These are phyloP conservation scores for Lepidochrysops patricia DNA, from an alignment of 2,888 invertebrate genomes.

Conservation along the genomic window DNA sequence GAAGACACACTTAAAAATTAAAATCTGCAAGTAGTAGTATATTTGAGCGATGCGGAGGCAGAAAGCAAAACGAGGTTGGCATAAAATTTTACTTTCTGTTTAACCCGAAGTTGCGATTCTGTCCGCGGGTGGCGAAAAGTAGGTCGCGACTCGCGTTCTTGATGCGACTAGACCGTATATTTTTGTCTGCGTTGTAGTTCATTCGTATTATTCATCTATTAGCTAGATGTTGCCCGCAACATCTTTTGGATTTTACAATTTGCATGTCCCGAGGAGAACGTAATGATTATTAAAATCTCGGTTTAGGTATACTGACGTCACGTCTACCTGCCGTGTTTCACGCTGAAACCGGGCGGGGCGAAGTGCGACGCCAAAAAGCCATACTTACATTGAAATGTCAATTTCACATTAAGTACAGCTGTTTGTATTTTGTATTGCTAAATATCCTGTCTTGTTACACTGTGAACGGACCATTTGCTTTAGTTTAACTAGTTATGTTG, in stretches of 20 bases:
- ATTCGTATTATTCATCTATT: not conserved
- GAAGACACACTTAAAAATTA: not conserved
- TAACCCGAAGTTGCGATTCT: not conserved
- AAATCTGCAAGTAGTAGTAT: not conserved
- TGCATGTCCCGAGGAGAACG: not conserved
- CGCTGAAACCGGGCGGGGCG: too few relatives aligned
- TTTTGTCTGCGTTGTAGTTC: not conserved
- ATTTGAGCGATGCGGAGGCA: not conserved
- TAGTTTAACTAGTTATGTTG: not conserved
- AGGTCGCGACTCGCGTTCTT: not conserved
- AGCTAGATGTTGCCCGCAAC: not conserved
- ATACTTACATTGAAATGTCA: too few relatives aligned
- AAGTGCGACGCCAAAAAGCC: too few relatives aligned
- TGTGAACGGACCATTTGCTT: too few relatives aligned
- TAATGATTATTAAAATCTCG: too few relatives aligned
- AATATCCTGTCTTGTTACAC: too few relatives aligned
- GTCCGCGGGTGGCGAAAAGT: not conserved
- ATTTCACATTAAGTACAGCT: too few relatives aligned
- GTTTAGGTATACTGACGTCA: too few relatives aligned
- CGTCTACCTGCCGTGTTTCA: too few relatives aligned
- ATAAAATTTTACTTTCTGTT: not conserved
- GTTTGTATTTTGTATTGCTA: too few relatives aligned
- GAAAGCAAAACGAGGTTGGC: slow-evolving; percentile 7
- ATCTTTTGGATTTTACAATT: not conserved
- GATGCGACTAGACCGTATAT: slow-evolving; percentile 4